A percentile compares a stretch with the other conserved stretches of the same genome.
phyloP scores from a whole-genome alignment of 2,797 vertebrate genomes.

The Coregonus sp. region DNA sequence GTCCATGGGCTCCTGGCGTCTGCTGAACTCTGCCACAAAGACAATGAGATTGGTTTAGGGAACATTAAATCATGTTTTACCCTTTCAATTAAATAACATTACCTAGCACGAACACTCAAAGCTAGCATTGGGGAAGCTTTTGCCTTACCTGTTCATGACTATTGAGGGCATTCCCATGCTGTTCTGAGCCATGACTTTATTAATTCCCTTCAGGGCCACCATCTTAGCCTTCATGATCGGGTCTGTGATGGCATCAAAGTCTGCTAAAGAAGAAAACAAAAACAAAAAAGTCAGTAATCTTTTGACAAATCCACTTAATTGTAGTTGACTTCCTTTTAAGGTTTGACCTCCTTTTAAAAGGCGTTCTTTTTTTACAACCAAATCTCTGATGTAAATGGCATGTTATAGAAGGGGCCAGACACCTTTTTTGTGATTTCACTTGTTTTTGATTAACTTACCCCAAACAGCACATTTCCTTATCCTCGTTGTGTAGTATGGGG shows the following conservation, averaged over 20 bases:
- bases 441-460: too few species aligned
- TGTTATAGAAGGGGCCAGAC: too few species aligned
- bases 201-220: constrained; percentile 97
- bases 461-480: too few species aligned
- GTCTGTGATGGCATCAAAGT: constrained; percentile 93
- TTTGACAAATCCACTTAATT: background rate
- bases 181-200: constrained; percentile 95
- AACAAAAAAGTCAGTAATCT: background rate
- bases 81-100: too few species aligned
- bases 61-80: background rate
- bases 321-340: background rate
- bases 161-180: constrained; percentile 87
- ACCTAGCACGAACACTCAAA: background rate
- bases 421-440: too few species aligned
- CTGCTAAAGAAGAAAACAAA: constrained; percentile 58
- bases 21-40: constrained; percentile 62
- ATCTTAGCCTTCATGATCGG: constrained; percentile 99
- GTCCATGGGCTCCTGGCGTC: constrained; percentile 42
- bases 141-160: constrained; percentile 36
- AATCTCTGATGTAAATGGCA: too few species aligned
- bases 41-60: constrained; percentile 11
- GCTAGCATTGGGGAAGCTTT: background rate
- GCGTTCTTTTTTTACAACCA: too few species aligned
- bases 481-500: too few species aligned
- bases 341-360: too few species aligned